Conservation (phyloP, 2,797 vertebrate species). For the Huso huso region DNA sequence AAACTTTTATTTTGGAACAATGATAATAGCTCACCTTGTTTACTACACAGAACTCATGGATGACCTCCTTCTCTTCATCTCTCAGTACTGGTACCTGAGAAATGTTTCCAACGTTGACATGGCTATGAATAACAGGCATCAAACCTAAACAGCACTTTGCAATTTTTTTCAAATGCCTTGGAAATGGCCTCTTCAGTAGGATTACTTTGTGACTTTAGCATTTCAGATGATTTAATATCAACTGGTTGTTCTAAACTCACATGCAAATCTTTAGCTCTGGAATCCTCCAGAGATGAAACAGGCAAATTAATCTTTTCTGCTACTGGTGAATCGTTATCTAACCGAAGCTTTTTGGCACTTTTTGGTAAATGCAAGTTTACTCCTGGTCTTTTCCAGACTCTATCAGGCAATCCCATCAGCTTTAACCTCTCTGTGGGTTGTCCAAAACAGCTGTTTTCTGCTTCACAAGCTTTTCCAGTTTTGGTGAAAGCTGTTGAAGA, state of each 20-base stretch:
- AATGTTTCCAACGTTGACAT: constrained; percentile 67
- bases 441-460: constrained; percentile 11
- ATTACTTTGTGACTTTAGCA: too few species aligned
- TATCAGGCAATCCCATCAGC: constrained; percentile 18
- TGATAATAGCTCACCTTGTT: constrained; percentile 56
- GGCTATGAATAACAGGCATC: constrained; percentile 77
- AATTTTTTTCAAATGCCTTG: constrained; percentile 57
- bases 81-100: constrained; percentile 75
- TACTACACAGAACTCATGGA: constrained; percentile 64
- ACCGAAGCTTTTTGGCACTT: constrained; percentile 67
- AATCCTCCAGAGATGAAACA: constrained; percentile 16
- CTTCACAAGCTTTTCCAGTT: constrained; percentile 47
- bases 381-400: constrained; percentile 49
- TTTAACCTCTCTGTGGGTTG: neutral
- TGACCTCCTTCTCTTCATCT: constrained; percentile 82
- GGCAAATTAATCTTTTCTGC: constrained; percentile 6
- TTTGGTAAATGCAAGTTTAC: constrained; percentile 42
- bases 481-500: constrained; percentile 87
- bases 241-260: too few species aligned
- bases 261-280: constrained; percentile 5
- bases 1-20: neutral
- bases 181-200: constrained; percentile 14
- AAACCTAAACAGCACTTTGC: constrained; percentile 72
- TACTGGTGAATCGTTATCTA: constrained; percentile 50
- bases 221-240: too few species aligned